These are phyloP conservation scores for Clamator glandarius DNA, from an alignment of 2,797 vertebrate genomes.

Conservation along the genomic window DNA sequence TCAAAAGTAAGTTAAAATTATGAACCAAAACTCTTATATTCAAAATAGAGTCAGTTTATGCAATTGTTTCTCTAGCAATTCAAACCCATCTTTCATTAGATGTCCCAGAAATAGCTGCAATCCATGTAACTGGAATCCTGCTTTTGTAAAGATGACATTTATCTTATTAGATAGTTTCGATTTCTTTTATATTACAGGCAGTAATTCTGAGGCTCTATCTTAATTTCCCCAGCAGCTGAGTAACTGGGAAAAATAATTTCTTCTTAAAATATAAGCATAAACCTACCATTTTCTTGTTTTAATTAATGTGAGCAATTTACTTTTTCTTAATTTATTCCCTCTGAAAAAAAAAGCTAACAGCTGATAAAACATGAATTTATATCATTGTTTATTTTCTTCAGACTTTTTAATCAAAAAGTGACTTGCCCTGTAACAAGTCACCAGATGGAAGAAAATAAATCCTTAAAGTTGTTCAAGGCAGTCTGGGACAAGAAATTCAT, in stretches of 20 bases:
- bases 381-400: neutral
- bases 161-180: neutral
- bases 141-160: neutral
- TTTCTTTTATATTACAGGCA: neutral
- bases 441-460: conserved; percentile 30
- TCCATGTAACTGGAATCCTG: neutral
- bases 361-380: conserved; percentile 46
- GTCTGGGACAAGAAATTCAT: neutral
- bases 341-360: neutral
- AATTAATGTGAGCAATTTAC: conserved; percentile 39
- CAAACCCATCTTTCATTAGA: neutral
- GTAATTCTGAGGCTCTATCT: neutral
- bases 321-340: conserved; percentile 24
- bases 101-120: neutral
- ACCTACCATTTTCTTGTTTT: neutral
- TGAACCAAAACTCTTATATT: neutral
- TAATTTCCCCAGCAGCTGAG: conserved; percentile 9
- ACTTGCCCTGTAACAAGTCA: neutral
- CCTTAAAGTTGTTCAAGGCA: neutral
- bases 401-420: conserved; percentile 31
- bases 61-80: neutral
- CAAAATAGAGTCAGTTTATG: neutral
- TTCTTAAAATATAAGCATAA: conserved; percentile 18
- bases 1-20: neutral
- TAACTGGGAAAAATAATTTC: conserved; percentile 36